phyloP scores from a whole-genome alignment of 2,797 vertebrate genomes.

The Enteromius anoplus region DNA sequence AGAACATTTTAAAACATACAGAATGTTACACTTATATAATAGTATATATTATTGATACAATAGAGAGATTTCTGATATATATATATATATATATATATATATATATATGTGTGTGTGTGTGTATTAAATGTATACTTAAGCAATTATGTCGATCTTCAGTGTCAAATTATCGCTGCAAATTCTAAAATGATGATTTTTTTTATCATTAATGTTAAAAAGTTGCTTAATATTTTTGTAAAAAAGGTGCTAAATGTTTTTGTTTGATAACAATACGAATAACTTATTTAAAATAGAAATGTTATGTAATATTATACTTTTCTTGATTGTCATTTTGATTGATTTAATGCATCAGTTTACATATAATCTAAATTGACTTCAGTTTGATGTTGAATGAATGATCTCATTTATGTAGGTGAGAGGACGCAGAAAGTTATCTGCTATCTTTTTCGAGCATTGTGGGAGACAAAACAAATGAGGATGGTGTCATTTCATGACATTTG shows the following conservation, averaged over 20 bases:
- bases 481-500: constrained; percentile 41
- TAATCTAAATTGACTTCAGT: background rate
- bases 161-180: background rate
- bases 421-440: constrained; percentile 23
- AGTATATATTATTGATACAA: background rate
- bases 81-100: background rate
- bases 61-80: background rate
- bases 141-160: background rate
- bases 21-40: background rate
- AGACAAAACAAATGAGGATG: constrained; percentile 5
- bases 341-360: background rate
- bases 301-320: background rate
- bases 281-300: background rate
- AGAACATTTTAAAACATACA: background rate
- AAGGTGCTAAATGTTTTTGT: background rate
- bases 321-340: background rate
- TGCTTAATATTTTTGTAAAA: background rate
- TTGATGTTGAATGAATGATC: constrained; percentile 15
- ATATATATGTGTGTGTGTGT: no score
- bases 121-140: background rate
- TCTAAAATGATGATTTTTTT: background rate
- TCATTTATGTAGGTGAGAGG: constrained; percentile 32
- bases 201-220: background rate
- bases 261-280: background rate
- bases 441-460: constrained; percentile 3